These are phyloP conservation scores for Trematocara variabile DNA, from an alignment of 2,113 vertebrate species.

Conservation along the genomic window DNA sequence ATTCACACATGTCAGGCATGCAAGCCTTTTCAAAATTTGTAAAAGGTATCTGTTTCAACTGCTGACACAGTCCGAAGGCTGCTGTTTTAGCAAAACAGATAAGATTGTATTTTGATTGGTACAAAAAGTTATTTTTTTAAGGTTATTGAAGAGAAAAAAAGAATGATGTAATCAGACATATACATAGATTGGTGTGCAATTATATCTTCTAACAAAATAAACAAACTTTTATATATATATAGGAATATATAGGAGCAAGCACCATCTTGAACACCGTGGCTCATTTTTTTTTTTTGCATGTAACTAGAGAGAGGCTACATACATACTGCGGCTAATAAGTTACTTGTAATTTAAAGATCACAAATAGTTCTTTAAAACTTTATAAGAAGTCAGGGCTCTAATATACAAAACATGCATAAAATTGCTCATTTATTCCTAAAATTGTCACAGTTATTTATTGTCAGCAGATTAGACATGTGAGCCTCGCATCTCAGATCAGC, in stretches of 20 bases:
- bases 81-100: neutral
- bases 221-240: neutral
- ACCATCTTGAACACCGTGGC: neutral
- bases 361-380: neutral
- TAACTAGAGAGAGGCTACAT: neutral
- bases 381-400: neutral
- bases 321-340: neutral
- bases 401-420: neutral
- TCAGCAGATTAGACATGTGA: neutral
- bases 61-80: neutral
- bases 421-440: neutral
- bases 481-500: neutral
- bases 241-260: neutral
- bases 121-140: neutral
- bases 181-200: neutral
- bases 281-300: neutral
- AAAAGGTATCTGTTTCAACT: neutral
- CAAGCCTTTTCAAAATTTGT: neutral
- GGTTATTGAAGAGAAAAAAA: neutral
- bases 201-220: neutral
- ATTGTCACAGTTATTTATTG: neutral
- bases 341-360: neutral
- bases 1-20: neutral
- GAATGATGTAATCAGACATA: neutral
- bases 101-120: neutral